Evolutionary conservation across 1,140 invertebrate species (phyloP), one percentile per base, ranked within the genome.

Genomic region (Orius laevigatus): DNA sequence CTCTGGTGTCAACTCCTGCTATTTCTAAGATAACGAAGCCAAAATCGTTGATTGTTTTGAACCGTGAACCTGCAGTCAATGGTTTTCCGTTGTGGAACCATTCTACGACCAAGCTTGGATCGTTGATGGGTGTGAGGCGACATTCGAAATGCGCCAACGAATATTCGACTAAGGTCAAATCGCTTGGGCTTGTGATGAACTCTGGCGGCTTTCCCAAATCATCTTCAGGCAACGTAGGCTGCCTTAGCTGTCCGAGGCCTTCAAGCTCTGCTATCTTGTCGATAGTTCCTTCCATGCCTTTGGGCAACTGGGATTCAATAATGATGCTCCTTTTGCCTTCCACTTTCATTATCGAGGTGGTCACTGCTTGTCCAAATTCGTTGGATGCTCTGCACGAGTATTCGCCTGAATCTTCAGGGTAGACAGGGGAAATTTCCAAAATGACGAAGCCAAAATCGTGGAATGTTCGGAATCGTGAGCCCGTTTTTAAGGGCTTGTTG

Each of bases 81-180:
- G 87, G 74, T 68, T 92, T 89, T 31, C 90, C 91, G 63, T 96
- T 93, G 56, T 94, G 89, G 75, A 81, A 95, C 91, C 91, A 96
- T 66, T 95, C 91, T 11, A 96, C 87, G 54, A 81, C 73, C 81
- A 95, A 84, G 49, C 81, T 87, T 1, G 85, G 82, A 67, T 95
- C 90, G 57, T 88, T 87, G 6, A 90, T 75, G n/a, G 91, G 91
- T 47, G 78, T 76, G 15, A 94, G 65, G 35, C 84, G 77, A 55
- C 86, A 91, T 67, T 95, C 90, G 57, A 95, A 91, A 63, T 94
- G 90, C 51, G 89, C 88, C 41, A 91, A 67, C 8, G 81, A 78
- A 58, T 93, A 93, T 68, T 96, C 92, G 10, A 72, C 68, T n/a
- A 95, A 65, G 11, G 77, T 75, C 43, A 89, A 69, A 64, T 93